Conservation (phyloP, 2,888 invertebrate genomes). For the Smittia aterrima region DNA sequence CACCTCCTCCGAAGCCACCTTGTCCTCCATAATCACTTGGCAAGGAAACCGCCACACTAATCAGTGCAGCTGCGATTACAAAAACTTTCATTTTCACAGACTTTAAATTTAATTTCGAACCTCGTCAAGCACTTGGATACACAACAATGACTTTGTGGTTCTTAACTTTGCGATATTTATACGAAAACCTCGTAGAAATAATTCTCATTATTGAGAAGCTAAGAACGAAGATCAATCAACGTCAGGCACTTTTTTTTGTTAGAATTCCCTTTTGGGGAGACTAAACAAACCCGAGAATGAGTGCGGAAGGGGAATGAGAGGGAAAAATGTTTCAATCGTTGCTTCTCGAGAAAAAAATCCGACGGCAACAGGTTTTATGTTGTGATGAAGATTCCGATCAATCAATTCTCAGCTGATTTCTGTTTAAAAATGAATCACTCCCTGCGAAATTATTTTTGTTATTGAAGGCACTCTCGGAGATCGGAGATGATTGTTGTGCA, state of each 20-base stretch:
- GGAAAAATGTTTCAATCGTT: not conserved
- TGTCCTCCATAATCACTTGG: not conserved
- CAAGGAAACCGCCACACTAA: not conserved
- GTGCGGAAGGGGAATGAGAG: not conserved
- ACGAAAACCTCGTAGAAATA: not conserved
- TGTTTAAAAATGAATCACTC: too few species aligned
- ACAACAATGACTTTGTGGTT: not conserved
- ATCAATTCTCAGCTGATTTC: too few species aligned
- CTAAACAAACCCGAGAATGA: not conserved
- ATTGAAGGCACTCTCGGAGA: too few species aligned
- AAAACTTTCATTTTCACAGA: conserved; percentile 24
- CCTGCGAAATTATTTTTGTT: too few species aligned
- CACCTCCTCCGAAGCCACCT: not conserved
- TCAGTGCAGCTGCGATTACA: not conserved
- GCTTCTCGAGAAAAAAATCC: not conserved
- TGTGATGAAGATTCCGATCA: too few species aligned
- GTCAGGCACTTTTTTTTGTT: not conserved
- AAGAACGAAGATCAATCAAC: not conserved
- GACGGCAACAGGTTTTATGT: not conserved
- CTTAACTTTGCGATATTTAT: not conserved
- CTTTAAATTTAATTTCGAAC: not conserved
- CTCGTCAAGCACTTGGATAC: not conserved
- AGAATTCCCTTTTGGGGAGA: too few species aligned
- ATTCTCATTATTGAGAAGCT: not conserved
- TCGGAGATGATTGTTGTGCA: too few species aligned